Percentiles rank a stretch among this genome's conserved stretches.
These are phyloP conservation scores for Microtus oregoni DNA, from an alignment of 2,113 vertebrate genomes.

Conservation along the genomic window DNA sequence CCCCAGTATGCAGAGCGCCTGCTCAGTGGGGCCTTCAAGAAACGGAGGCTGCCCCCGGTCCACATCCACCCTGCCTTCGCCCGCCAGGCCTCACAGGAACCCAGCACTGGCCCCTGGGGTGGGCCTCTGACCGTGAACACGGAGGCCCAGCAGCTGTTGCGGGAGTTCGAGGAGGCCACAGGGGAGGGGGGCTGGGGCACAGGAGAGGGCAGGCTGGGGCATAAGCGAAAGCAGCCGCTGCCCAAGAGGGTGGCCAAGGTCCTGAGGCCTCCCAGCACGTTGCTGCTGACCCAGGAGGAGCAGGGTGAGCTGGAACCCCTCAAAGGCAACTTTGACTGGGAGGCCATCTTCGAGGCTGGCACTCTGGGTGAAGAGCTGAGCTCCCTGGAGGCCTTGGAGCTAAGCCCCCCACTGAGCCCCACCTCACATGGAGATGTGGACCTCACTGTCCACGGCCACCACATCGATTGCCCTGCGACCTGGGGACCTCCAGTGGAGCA, in stretches of 20 bases:
- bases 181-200: constrained; percentile 87
- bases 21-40: constrained; percentile 93
- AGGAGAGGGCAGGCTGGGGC: constrained; percentile 81
- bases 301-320: constrained; percentile 92
- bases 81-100: constrained; percentile 75
- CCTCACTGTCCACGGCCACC: constrained; percentile 86
- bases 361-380: constrained; percentile 89
- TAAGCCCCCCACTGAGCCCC: constrained; percentile 88
- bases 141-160: constrained; percentile 91
- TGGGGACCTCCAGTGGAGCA: constrained; percentile 83
- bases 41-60: constrained; percentile 90
- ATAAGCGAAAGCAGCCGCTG: constrained; percentile 89
- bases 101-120: neutral
- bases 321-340: constrained; percentile 98
- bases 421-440: constrained; percentile 85
- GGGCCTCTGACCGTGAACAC: constrained; percentile 81
- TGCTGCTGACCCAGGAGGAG: constrained; percentile 91
- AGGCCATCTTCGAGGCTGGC: constrained; percentile 92
- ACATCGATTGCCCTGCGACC: constrained; percentile 82
- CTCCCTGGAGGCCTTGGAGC: constrained; percentile 88
- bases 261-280: constrained; percentile 86
- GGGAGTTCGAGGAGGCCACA: constrained; percentile 92
- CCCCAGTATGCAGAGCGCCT: constrained; percentile 94
- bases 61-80: constrained; percentile 93
- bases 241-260: constrained; percentile 87